Conservation (phyloP, 2,113 vertebrate genomes). For the Candoia aspera region DNA sequence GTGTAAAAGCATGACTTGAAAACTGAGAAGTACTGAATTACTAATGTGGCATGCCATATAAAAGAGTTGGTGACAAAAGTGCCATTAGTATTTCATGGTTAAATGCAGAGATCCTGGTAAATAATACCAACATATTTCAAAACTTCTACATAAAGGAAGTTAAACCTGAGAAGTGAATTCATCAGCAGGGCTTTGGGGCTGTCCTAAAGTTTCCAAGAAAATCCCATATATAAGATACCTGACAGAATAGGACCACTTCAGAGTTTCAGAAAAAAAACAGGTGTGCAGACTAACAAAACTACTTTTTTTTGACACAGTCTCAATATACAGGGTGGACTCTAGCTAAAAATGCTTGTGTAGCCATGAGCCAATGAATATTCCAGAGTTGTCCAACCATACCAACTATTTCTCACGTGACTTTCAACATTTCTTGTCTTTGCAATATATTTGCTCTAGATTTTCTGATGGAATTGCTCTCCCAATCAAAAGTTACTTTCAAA, state of each 20-base stretch:
- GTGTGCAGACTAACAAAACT: background rate
- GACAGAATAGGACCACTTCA: too few relatives aligned
- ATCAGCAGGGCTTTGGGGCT: background rate
- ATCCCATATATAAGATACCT: background rate
- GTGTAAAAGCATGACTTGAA: slow-evolving; percentile 5
- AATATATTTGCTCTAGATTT: background rate
- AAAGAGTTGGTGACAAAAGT: background rate
- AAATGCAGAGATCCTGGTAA: background rate
- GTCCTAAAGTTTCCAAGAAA: background rate
- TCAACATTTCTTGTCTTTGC: background rate
- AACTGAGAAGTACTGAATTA: slow-evolving; percentile 25
- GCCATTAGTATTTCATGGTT: background rate
- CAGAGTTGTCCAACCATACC: background rate
- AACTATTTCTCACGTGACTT: background rate
- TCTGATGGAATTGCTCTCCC: slow-evolving; percentile 1
- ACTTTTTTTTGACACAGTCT: background rate
- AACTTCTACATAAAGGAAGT: background rate
- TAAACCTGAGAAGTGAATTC: background rate
- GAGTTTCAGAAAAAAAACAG: background rate
- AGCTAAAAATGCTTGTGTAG: background rate
- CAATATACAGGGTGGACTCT: background rate
- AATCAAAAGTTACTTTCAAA: background rate
- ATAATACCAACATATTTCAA: background rate
- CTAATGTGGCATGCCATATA: background rate
- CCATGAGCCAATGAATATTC: background rate